Evolutionary conservation across 92 coral and sea anemone species (phyloP), one percentile per base, ranked within the genome.

Genomic region (Parazoanthus swiftii): DNA sequence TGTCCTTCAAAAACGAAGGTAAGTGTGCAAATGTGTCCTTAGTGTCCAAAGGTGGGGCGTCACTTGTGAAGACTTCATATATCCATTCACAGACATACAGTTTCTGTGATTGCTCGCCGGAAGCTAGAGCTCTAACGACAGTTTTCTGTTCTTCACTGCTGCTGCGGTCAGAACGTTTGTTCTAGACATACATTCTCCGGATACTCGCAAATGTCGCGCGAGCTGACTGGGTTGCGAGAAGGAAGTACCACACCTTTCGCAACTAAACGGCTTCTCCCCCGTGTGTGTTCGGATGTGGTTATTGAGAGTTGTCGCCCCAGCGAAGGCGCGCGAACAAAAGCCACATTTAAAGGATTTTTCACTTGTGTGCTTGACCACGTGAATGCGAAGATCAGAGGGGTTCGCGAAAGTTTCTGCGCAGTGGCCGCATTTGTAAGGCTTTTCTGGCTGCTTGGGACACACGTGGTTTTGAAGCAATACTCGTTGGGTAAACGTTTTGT

Each of bases 271-370:
- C 67, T 95, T 96, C 79, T 96, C 98, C 3, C 98, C 98, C 3
- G 98, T 96, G 85, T 96, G 98, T 3, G 98, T 96, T 39, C 98
- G 92, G 78, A 96, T 93, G 85, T 96, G 98, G 79, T 96, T 96
- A 91, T 96, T 94, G 42, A 96, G 89, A 25, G 98, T 96, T 35
- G 98, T 96, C 46, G 98, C 94, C 33, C 98, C 98, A 21, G 96
- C 94, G 88, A 96, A 96, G 76, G 95, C 76, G 39, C 98, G 94
- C 71, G 95, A 93, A 81, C 98, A 96, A 88, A 93, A 96, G 29
- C 98, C 98, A 81, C 98, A 96, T 88, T 96, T 96, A 68, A 96
- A 96, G 65, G 98, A 96, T 85, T 95, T 93, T 86, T 96, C 97
- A 70, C 95, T 95, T 56, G 89, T 95, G 90, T 96, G 98, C 21